Base-by-base conservation (phyloP, 2,797 vertebrate genomes). In the Spinibarbus caldwelli region DNA sequence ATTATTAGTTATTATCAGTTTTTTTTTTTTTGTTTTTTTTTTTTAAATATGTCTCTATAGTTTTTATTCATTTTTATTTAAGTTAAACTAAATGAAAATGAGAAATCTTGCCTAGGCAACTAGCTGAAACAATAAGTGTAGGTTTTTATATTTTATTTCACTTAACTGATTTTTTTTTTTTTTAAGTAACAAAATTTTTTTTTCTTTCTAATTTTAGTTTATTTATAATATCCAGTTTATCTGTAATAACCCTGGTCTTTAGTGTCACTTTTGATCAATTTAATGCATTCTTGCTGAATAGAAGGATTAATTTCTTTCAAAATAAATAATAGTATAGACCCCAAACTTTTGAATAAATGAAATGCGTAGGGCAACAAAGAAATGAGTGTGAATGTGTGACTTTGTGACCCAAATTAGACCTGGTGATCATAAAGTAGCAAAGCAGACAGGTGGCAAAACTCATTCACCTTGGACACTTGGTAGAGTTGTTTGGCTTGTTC, bases 401-500 rank as follows among this genome's bases (percentile, higher is more conserved):
- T 59, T 4, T 12, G 15, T 41, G 76, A 2, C 14, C 4, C 26
- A 5, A 78, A 26, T 17, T 17, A 78, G 14, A 52, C 12, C 0
- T n/a, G 2, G 0, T 17, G 5, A 41, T 38, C 23, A 62, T 31
- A 9, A 73, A 11, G n/a, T n/a, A n/a, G n/a, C n/a, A n/a, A n/a
- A n/a, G n/a, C n/a, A n/a, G n/a, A n/a, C n/a, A n/a, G n/a, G 1
- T 19, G 7, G 57, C 4, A 10, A 38, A 17, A 31, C 26, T 2
- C 6, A 4, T 15, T 26, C 90, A 98, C 97, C 96, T 98, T 98
- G 83, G 96, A 95, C 41, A 93, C 90, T 29, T 95, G 89, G 86
- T 97, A 97, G 87, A 92, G 89, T 52, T 92, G 95, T 70, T 95
- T 89, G 70, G 97, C 97, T 5, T 87, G 78, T 6, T 96, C 93